A percentile compares a stretch with the other conserved stretches of the same genome.
phyloP scores from a whole-genome alignment of 2,113 vertebrate species.

The Daphoenositta chrysoptera region DNA sequence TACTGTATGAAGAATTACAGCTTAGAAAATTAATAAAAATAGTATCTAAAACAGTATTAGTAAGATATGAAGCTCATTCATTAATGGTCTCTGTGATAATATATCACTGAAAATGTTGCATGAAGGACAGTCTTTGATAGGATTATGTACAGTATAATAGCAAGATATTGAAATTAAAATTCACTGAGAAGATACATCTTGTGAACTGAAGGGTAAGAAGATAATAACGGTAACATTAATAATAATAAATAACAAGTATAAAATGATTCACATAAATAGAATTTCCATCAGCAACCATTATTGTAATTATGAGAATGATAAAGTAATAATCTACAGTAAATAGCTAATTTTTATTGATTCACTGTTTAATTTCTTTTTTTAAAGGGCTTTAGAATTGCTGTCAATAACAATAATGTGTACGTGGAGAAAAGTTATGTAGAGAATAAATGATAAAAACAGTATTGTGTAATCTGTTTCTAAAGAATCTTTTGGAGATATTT shows the following conservation, averaged over 20 bases:
- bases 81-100: constrained; percentile 87
- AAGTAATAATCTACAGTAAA: constrained; percentile 86
- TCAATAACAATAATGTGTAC: constrained; percentile 74
- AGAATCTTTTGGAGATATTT: constrained; percentile 56
- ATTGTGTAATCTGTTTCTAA: constrained; percentile 40
- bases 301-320: constrained; percentile 82
- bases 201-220: constrained; percentile 82
- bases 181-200: constrained; percentile 86
- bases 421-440: constrained; percentile 10
- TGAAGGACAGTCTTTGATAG: constrained; percentile 91
- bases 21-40: constrained; percentile 90
- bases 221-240: constrained; percentile 84
- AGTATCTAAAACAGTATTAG: constrained; percentile 87
- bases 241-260: constrained; percentile 91
- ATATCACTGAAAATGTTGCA: constrained; percentile 90
- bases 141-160: constrained; percentile 87
- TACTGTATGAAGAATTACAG: constrained; percentile 75
- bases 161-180: constrained; percentile 91
- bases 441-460: constrained; percentile 27
- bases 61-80: constrained; percentile 89
- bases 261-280: constrained; percentile 88
- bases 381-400: constrained; percentile 66
- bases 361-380: constrained; percentile 71
- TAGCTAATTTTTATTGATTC: constrained; percentile 89
- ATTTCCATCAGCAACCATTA: constrained; percentile 82